Base-by-base conservation (phyloP, 2,797 vertebrate genomes). In the Xyrichtys novacula region DNA sequence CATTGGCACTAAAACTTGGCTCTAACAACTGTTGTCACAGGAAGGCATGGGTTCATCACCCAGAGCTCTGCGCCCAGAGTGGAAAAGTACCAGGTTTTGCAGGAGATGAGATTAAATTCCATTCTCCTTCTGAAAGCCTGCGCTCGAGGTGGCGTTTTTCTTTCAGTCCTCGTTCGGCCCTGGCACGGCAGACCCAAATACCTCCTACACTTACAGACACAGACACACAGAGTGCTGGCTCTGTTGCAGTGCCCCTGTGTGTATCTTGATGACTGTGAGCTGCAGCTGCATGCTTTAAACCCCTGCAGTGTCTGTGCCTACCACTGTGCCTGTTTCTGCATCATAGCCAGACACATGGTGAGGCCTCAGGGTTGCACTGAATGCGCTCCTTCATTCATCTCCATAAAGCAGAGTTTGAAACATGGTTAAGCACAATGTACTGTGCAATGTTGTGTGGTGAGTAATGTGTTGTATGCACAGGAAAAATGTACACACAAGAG, bases 31-130 rank as follows among this genome's bases (percentile, higher is more conserved):
- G 20, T 59, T 75, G 57, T 86, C 71, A 73, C 49, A 81, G 65
- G 65, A 75, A 80, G 67, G 72, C 62, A 80, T 65, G 63, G 70
- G 71, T 63, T 44, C 49, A 65, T 81, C 64, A 76, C 60, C 60
- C 43, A 61, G 17, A 72, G 57, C 70, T 84, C 65, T 10, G 44
- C 84, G 84, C 63, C 43, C 19, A n/a, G 74, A 89, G 76, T 91
- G 92, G 91, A 93, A 93, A 94, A 92, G 73, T 88, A 92, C 88
- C 90, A 86, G 74, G 59, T 80, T 88, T 46, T 12, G 47, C 72
- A 69, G 69, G 70, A 88, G 83, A 92, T 91, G 85, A 92, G 90
- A 92, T 93, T 91, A 90, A 91, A 91, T 93, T 93, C 89, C 88
- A 62, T 81, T 87, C 85, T 73, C 64, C 69, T 73, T 77, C 69